phyloP scores from a whole-genome alignment of 2,797 vertebrate genomes.

The Cottoperca gobio region DNA sequence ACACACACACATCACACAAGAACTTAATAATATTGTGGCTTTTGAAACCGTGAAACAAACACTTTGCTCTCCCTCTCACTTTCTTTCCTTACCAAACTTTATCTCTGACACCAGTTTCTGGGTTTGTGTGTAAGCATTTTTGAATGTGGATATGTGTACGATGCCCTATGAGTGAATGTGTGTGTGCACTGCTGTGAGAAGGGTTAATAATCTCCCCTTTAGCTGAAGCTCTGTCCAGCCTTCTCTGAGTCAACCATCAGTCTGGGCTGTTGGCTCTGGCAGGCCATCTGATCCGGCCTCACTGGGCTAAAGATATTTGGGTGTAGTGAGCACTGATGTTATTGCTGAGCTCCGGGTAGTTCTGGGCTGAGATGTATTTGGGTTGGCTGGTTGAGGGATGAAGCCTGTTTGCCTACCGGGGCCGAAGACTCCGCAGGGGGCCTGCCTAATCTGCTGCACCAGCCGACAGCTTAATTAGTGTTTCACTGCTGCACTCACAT shows the following conservation, averaged over 20 bases:
- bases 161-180: slow-evolving; percentile 6
- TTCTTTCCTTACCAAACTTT: slow-evolving; percentile 10
- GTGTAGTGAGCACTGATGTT: slow-evolving; percentile 59
- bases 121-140: neutral
- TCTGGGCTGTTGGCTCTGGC: slow-evolving; percentile 54
- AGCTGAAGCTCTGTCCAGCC: slow-evolving; percentile 35
- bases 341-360: slow-evolving; percentile 51
- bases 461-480: slow-evolving; percentile 83
- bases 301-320: slow-evolving; percentile 61
- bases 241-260: slow-evolving; percentile 50
- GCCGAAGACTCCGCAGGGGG: slow-evolving; percentile 76
- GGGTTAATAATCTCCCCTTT: slow-evolving; percentile 44
- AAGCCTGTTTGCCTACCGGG: slow-evolving; percentile 79
- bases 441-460: slow-evolving; percentile 78
- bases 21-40: slow-evolving; percentile 61
- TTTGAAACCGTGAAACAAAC: slow-evolving; percentile 51
- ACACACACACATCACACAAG: slow-evolving; percentile 27
- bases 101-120: slow-evolving; percentile 8
- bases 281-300: slow-evolving; percentile 61
- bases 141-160: neutral
- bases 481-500: slow-evolving; percentile 71
- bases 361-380: slow-evolving; percentile 72
- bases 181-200: slow-evolving; percentile 29
- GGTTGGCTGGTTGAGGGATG: slow-evolving; percentile 79
- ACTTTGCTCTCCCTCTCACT: slow-evolving; percentile 31